A percentile compares a stretch with the other conserved stretches of the same genome.
Evolutionary conservation across 1,140 invertebrate genomes (phyloP).

Genomic region (Zaprionus vittiger): DNA sequence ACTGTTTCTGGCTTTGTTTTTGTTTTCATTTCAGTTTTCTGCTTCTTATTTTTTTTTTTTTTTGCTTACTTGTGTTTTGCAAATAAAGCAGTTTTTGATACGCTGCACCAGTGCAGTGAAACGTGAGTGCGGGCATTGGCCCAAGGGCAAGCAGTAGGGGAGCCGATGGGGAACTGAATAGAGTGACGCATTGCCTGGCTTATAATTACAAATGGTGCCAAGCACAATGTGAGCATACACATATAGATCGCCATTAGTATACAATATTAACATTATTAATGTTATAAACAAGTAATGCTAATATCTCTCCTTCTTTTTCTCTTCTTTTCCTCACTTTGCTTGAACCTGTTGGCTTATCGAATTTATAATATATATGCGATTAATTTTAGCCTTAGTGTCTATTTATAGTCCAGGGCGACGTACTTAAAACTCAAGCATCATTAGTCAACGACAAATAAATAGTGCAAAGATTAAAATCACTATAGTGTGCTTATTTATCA

Average conservation of each 20-base stretch:
- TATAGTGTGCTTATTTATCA: background rate
- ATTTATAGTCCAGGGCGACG: background rate
- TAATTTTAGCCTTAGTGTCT: background rate
- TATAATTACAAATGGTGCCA: background rate
- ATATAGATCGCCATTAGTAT: background rate
- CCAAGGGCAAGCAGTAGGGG: constrained; percentile 18
- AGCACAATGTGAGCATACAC: background rate
- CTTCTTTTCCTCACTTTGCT: background rate
- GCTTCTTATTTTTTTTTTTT: background rate
- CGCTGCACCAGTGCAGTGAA: constrained; percentile 63
- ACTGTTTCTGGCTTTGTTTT: constrained; percentile 2
- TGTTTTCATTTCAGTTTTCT: background rate
- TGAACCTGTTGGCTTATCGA: background rate
- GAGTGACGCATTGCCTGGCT: background rate
- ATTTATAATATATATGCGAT: background rate
- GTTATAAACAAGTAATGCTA: background rate
- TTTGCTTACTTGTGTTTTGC: constrained; percentile 31
- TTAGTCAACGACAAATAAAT: background rate
- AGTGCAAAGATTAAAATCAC: background rate
- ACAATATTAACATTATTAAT: background rate
- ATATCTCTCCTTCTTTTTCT: background rate
- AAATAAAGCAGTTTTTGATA: constrained; percentile 48
- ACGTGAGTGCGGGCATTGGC: constrained; percentile 56
- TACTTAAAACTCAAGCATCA: background rate
- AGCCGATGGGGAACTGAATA: background rate